Evolutionary conservation across 2,797 vertebrate species (phyloP), one percentile per base, ranked within the genome.

Genomic region (Danio jaintianensis): DNA sequence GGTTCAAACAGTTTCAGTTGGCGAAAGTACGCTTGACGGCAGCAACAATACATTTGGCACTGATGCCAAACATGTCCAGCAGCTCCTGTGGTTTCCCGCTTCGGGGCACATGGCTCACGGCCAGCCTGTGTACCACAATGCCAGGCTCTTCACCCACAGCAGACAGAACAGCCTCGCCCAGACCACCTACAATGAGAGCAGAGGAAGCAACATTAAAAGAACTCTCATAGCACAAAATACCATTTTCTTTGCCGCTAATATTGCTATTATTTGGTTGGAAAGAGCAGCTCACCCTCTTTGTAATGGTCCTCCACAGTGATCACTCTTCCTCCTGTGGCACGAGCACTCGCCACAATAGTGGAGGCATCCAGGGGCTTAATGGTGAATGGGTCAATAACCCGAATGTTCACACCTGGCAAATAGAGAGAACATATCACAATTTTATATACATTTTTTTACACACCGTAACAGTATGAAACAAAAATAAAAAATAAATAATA

Each of bases 271-370:
- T 29, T 48, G 15, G 43, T 13, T 0, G 15, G 6, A 36, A 47
- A 18, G 38, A 62, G 18, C 6, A 12, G 12, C 91, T 36, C 67
- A 96, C 96, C 96, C 90, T 98, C 95, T 85, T 86, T 93, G 89
- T 96, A 96, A 85, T 98, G 96, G 86, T 97, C 96, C 86, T 97
- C 96, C 59, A 98, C 96, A 0, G 96, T 97, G 85, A 97, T 95
- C 73, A 98, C 92, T 6, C 82, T 91, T 40, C 96, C 96, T 0
- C 92, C 86, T 8, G 96, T 96, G 70, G 93, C 95, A 88, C 83
- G 92, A 43, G 95, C 96, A 81, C 83, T 95, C 7, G 90, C 40
- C 80, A 97, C 69, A 83, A 98, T 96, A 52, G 95, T 96, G 7
- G 84, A 16, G 1, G 90, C 90, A 84, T 98, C 96, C 90, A 98